Percentiles rank a stretch among this genome's conserved stretches.
These are phyloP conservation scores for Bovichtus diacanthus DNA, from an alignment of 2,797 vertebrate genomes.

Conservation along the genomic window DNA sequence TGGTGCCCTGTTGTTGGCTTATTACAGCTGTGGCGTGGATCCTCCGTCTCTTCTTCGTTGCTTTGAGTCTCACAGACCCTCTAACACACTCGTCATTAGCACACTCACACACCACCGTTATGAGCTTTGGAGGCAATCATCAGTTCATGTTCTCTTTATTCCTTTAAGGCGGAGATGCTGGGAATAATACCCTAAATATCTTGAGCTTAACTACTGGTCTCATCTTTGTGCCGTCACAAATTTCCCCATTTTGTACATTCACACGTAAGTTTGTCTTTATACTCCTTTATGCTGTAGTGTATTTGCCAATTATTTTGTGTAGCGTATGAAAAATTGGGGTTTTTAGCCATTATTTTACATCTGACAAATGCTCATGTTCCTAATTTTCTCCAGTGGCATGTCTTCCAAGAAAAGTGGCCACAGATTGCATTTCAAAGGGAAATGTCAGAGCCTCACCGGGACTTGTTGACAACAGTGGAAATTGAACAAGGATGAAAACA, in stretches of 20 bases:
- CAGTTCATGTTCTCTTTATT: constrained; percentile 7
- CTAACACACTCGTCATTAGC: constrained; percentile 20
- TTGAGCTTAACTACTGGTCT: constrained; percentile 15
- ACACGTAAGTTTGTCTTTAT: background rate
- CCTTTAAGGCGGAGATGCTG: background rate
- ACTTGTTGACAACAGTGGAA: constrained; percentile 61
- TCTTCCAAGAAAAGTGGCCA: constrained; percentile 24
- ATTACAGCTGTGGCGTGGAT: constrained; percentile 41
- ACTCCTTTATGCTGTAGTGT: background rate
- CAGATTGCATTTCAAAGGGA: constrained; percentile 57
- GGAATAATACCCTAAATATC: background rate
- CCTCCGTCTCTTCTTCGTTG: constrained; percentile 36
- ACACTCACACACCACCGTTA: constrained; percentile 17
- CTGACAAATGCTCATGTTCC: background rate
- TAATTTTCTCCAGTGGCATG: constrained; percentile 47
- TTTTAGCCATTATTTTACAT: constrained; percentile 11
- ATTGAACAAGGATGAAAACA: constrained; percentile 74
- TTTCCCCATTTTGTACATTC: background rate
- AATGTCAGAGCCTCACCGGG: constrained; percentile 39
- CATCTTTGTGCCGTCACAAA: background rate
- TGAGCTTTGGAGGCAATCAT: constrained; percentile 7
- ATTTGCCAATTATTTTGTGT: constrained; percentile 62
- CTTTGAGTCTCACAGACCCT: constrained; percentile 37
- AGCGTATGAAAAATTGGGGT: constrained; percentile 23
- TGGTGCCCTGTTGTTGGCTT: constrained; percentile 51